phyloP scores from a whole-genome alignment of 2,797 vertebrate genomes.

The Xyrichtys novacula region DNA sequence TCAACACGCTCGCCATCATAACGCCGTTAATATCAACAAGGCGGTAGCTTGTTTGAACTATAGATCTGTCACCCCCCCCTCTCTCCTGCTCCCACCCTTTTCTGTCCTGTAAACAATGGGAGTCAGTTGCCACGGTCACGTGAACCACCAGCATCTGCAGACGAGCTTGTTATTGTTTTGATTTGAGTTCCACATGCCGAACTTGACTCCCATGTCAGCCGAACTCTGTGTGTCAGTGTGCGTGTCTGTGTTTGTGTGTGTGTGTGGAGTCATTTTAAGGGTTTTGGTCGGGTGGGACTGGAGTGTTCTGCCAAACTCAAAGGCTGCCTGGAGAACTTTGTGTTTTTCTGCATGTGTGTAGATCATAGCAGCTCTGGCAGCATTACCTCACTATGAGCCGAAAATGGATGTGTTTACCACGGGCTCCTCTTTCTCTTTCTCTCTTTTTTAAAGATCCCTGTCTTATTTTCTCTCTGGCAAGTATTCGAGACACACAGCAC shows the following conservation, averaged over 20 bases:
- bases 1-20: conserved; percentile 10
- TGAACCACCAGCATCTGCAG: conserved; percentile 66
- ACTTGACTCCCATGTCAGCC: conserved; percentile 65
- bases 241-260: not conserved
- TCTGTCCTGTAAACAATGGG: conserved; percentile 62
- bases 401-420: conserved; percentile 78
- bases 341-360: conserved; percentile 18
- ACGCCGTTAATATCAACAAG: conserved; percentile 58
- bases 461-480: conserved; percentile 50
- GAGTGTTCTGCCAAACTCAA: conserved; percentile 74
- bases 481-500: conserved; percentile 42
- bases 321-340: conserved; percentile 63
- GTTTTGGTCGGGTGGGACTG: conserved; percentile 51
- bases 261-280: conserved; percentile 39
- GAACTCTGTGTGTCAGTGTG: conserved; percentile 1
- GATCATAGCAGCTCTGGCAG: conserved; percentile 56
- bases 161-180: conserved; percentile 76
- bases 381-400: conserved; percentile 64
- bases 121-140: conserved; percentile 57
- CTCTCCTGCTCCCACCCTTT: conserved; percentile 1
- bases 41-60: conserved; percentile 56
- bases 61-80: conserved; percentile 52
- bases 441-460: conserved; percentile 26
- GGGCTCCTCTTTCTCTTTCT: conserved; percentile 32
- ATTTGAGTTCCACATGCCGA: conserved; percentile 64